A percentile compares a stretch with the other conserved stretches of the same genome.
These are phyloP conservation scores for Megalops atlanticus DNA, from an alignment of 2,113 vertebrate species.

Conservation along the genomic window DNA sequence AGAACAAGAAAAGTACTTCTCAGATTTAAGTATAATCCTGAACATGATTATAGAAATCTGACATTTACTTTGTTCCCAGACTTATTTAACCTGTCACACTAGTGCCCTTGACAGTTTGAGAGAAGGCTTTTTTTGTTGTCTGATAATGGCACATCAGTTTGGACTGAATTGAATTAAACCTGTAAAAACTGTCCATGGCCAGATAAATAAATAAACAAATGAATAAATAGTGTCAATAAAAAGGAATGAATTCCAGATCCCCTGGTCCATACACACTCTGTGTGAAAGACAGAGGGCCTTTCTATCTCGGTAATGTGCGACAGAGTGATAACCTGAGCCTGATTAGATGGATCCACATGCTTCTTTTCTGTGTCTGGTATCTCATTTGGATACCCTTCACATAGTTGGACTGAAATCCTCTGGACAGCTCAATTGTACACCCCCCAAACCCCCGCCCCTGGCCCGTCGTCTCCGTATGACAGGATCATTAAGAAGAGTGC, in stretches of 20 bases:
- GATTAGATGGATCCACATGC: neutral
- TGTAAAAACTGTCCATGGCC: constrained; percentile 59
- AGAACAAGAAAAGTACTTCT: constrained; percentile 34
- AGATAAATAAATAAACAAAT: constrained; percentile 56
- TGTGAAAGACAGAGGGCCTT: constrained; percentile 42
- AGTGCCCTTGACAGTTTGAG: constrained; percentile 57
- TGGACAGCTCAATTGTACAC: neutral
- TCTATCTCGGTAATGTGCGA: neutral
- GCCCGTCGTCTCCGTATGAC: neutral
- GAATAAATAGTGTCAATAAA: constrained; percentile 57
- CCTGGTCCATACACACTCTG: constrained; percentile 55
- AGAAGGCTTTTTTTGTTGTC: constrained; percentile 63
- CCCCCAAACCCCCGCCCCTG: neutral
- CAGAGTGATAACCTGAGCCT: constrained; percentile 14
- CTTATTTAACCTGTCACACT: constrained; percentile 68
- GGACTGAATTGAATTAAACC: constrained; percentile 65
- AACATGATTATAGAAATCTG: constrained; percentile 48
- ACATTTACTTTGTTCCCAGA: constrained; percentile 51
- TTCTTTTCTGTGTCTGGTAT: neutral
- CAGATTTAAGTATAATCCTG: constrained; percentile 39
- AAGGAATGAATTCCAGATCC: constrained; percentile 71
- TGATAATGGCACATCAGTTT: constrained; percentile 67
- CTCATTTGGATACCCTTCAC: neutral
- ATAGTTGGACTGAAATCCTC: neutral
- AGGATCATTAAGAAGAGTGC: neutral